Evolutionary conservation across 2,888 invertebrate genomes (phyloP), one percentile per base, ranked within the genome.

Genomic region (Osmoderma eremita): DNA sequence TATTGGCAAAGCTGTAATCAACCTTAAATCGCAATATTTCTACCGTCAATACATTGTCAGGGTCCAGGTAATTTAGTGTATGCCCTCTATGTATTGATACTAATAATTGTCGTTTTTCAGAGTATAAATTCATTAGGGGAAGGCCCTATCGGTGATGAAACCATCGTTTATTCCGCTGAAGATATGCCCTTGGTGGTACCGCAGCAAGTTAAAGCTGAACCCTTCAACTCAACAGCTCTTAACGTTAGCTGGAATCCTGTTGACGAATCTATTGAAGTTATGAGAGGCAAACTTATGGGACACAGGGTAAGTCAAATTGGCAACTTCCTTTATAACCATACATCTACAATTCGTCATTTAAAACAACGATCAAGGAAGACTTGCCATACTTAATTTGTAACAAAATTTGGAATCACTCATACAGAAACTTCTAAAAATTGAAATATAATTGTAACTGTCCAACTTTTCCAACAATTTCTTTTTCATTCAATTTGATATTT

Each of bases 111-210:
- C 45, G 3, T 49, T 53, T n/a, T 24, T 17, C 58, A 71, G 56
- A 68, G 49, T 66, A 63, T 68, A 73, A 95, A 95, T 78, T 89
- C 89, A 63, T 83, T 91, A 15, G 97, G 96, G 0, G 83, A 85
- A 5, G 97, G 97, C 0, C 95, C 95, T 0, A 88, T 90, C 73
- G 95, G 95, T 67, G 88, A 89, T 5, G 85, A 90, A 1, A 87
- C 87, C 0, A 86, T 90, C 0, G 89, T 95, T 73, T 93, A 88
- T 79, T 94, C 94, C 6, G 95, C 95, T 0, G 95, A 95, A 81
- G 94, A 94, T 78, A 94, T 95, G 93, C 96, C 96, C 0, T 92
- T 92, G 79, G 92, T 92, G 30, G 92, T 95, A 1, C 97, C 97
- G 1, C 92, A 93, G 74, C 86, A 90, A 78, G 92, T 95, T 0